Evolutionary conservation across 2,113 vertebrate genomes (phyloP), one percentile per base, ranked within the genome.

Genomic region (Dolichotis patagonum): DNA sequence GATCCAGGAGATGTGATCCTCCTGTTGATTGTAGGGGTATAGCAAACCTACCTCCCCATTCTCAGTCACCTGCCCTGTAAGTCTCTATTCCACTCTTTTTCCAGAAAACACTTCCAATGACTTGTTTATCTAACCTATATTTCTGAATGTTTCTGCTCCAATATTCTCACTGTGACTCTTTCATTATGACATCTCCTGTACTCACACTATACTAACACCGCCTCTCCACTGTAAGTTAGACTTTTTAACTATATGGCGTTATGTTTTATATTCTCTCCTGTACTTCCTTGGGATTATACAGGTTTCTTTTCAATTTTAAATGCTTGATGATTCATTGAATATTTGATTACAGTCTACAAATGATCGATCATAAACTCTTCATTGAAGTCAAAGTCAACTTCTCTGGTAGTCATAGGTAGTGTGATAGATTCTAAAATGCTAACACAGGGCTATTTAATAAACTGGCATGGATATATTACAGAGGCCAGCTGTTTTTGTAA

Each of bases 331-430:
- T 75, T 90, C 28, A 80, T 85, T 82, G 93, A 49, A 58, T 62
- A 26, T 69, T 91, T 85, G 63, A 85, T 49, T 35, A 26, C 1
- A 85, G 52, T 56, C 20, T 84, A 85, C 43, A 78, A 28, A 38
- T 19, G 81, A 89, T 81, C 17, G 81, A 89, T 81, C 17, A 91
- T 54, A 14, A 85, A 71, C 38, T 71, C 5, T n/a, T 85, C 14
- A 30, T 38, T 65, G 32, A 91, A 96, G 91, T 83, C 19, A 90
- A 97, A 91, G 35, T 6, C n/a, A 71, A 19, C 63, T 77, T 94
- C 84, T 82, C 1, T 88, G 49, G 38, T 14, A 73, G 35, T 9
- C 17, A n/a, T 32, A 22, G 35, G n/a, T 81, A 82, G 22, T 75
- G 17, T 16, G 43, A 77, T n/a, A 17, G 49, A 7, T 75, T 22